Percentiles rank a stretch among this genome's conserved stretches.
phyloP scores from a whole-genome alignment of 1,140 invertebrate genomes.

The Micrasema minimum region DNA sequence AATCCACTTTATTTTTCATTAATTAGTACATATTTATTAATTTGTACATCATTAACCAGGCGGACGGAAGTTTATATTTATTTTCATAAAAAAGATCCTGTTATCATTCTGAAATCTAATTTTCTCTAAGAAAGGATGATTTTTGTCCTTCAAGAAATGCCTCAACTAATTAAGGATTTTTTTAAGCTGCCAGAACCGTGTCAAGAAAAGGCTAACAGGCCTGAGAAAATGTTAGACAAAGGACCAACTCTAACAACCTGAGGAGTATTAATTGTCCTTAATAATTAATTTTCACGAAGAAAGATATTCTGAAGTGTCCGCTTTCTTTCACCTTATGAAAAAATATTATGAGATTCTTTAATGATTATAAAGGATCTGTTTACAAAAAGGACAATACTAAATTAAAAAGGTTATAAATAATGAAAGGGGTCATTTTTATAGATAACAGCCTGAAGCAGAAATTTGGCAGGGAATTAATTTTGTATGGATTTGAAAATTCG shows the following conservation, averaged over 20 bases:
- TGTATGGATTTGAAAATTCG: no score
- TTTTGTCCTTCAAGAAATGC: conserved; percentile 9
- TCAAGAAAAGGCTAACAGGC: conserved; percentile 2
- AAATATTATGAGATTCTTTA: neutral
- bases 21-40: no score
- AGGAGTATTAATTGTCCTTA: conserved; percentile 14
- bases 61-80: no score
- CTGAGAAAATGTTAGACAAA: conserved; percentile 17
- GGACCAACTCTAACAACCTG: conserved; percentile 13
- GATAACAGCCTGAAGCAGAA: no score
- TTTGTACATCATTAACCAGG: no score
- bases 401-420: no score
- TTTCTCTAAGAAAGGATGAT: neutral
- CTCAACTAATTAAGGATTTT: conserved; percentile 24
- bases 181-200: neutral
- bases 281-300: conserved; percentile 20
- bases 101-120: neutral
- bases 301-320: conserved; percentile 14
- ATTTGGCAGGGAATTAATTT: no score
- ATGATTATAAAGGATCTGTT: conserved; percentile 1
- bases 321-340: neutral
- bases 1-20: no score
- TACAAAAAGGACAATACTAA: neutral
- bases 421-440: no score
- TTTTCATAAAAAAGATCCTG: no score